Base-by-base conservation (phyloP, 2,113 vertebrate genomes). In the Misgurnus anguillicaudatus region DNA sequence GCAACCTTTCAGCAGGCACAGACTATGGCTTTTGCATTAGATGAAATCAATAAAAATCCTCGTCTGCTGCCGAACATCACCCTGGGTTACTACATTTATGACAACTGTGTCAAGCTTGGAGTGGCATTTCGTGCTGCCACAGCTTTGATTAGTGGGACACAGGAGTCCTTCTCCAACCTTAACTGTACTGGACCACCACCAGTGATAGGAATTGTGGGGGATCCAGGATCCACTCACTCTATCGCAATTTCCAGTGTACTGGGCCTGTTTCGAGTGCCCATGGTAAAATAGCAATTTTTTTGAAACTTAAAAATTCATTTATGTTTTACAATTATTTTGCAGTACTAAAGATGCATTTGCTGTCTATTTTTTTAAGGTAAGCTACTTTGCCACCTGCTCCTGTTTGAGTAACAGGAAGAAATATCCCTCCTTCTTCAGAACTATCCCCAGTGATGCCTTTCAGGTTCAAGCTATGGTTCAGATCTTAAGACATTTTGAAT, bases 241-340 rank as follows among this genome's bases (percentile, higher is more conserved):
- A 88, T 90, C 21, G 85, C 87, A 16, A 84, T 86, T 39, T 89
- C 89, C n/a, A 85, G 70, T 38, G 79, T 86, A 5, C 61, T 88
- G 74, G 85, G 89, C 38, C 81, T 88, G 71, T 88, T 80, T 61
- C 76, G 61, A 51, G 21, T 90, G 1, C 89, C 89, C 53, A 78
- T 87, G 67, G 89, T 89, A 82, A 75, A 80, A 83, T 9, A 0
- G 4, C 0, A 45, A 31, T 31, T 31, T 31, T 31, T 2, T 31
- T 31, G 24, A 31, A 31, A 31, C 24, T 2, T 31, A 31, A 31
- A 31, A 31, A 31, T 3, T 31, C 24, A 31, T 31, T 31, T 31
- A 31, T 31, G 24, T 31, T 2, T 31, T 31, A 31, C 2, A 31
- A 31, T 31, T 1, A 31, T 31, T 31, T 45, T 45, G 42, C 42